phyloP scores from a whole-genome alignment of 2,888 invertebrate species.

The Lycocerus yunnanus region DNA sequence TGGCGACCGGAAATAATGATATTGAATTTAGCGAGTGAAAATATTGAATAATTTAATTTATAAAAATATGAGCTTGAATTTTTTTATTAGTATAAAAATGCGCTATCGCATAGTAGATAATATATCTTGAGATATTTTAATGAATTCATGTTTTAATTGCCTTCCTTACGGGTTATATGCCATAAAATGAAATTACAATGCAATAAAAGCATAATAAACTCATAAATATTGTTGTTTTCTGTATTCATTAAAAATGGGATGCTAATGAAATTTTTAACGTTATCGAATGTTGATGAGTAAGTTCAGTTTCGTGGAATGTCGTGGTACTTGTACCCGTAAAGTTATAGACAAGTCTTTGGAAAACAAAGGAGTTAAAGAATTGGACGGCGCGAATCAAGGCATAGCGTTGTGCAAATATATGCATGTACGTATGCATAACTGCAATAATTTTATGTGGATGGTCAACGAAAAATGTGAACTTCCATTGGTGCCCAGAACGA shows the following conservation, averaged over 20 bases:
- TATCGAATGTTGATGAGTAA: conserved; percentile 19
- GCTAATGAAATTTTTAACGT: conserved; percentile 4
- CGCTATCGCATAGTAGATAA: background rate
- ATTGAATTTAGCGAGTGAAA: background rate
- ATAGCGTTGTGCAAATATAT: conserved; percentile 25
- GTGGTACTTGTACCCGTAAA: conserved; percentile 7
- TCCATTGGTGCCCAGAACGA: conserved; percentile 54
- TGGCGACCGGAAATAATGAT: background rate
- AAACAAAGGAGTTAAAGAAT: conserved; percentile 23
- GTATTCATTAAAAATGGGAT: background rate
- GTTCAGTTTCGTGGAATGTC: conserved; percentile 21
- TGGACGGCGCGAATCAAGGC: conserved; percentile 18
- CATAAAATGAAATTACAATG: conserved; percentile 34
- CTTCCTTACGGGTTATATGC: conserved; percentile 31
- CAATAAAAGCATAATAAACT: conserved; percentile 36
- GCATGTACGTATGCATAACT: conserved; percentile 48
- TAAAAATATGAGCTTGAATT: background rate
- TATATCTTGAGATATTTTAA: conserved; percentile 7
- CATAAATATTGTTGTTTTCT: conserved; percentile 31
- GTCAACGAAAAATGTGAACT: conserved; percentile 54
- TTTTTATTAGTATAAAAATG: background rate
- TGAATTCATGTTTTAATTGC: conserved; percentile 24
- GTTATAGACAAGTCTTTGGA: background rate
- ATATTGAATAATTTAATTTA: background rate
- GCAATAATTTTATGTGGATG: conserved; percentile 52